Evolutionary conservation across 2,888 invertebrate species (phyloP), one percentile per base, ranked within the genome.

Genomic region (Azorinus chamasolen): DNA sequence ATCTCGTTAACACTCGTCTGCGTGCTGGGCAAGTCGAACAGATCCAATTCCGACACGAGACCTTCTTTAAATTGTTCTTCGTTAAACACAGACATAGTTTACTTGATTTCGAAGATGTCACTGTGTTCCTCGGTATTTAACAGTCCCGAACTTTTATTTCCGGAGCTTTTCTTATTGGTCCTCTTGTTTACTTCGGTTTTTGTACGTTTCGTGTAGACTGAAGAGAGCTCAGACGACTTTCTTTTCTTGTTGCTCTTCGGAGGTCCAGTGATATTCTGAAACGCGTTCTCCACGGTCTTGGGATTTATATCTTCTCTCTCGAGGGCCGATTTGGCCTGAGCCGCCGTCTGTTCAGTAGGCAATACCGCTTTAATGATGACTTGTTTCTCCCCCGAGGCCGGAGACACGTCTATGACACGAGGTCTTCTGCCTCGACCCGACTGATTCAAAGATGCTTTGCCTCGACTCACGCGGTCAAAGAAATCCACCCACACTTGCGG

Each of bases 401-500:
- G 37, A 18, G n/a, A 37, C 20, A 59, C 59, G 1, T 48, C n/a
- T 20, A 61, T 61, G 37, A 50, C 50, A 41, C 37, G 16, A n/a
- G 46, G 45, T 2, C 12, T 10, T 46, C 57, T 43, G 14, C 65
- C 48, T 14, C 24, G 20, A 12, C 63, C 63, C 16, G 43, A 41
- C 22, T 64, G 63, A 20, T 64, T 37, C 18, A 64, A 53, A 39
- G 41, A 53, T 1, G 63, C 27, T 25, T 41, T 46, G 16, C 63
- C 63, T 22, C 24, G n/a, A 24, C 64, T 64, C 1, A 57, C 48
- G 14, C 57, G 20, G 2, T 66, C 46, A 57, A 66, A 68, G 20
- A 45, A 68, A 14, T 66, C 43, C 3, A 78, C 57, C 68, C 72
- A 78, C 32, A 68, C 54, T 16, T 68, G 53, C 22, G 63, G 22